These are phyloP conservation scores for Arenaria interpres DNA, from an alignment of 2,113 vertebrate species.

Conservation along the genomic window DNA sequence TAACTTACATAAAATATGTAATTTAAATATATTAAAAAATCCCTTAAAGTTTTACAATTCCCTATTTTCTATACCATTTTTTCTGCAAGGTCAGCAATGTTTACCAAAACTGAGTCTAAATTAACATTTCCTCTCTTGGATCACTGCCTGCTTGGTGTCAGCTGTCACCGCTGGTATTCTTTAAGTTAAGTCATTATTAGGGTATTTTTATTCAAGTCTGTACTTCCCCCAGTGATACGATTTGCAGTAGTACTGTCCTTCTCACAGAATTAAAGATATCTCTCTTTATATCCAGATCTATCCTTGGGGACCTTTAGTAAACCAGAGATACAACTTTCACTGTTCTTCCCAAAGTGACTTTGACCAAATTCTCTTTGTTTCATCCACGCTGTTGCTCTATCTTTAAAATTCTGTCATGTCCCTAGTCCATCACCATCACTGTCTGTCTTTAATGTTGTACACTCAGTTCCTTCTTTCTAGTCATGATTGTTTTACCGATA, in stretches of 20 bases:
- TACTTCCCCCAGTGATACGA: not conserved
- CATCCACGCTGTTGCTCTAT: not conserved
- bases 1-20: not conserved
- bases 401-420: not conserved
- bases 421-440: not conserved
- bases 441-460: not conserved
- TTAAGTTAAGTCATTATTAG: not conserved
- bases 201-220: not conserved
- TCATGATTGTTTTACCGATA: not conserved
- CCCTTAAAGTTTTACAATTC: not conserved
- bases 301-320: not conserved
- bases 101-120: not conserved
- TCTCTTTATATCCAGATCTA: not conserved
- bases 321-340: not conserved
- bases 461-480: not conserved
- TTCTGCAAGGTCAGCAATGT: not conserved
- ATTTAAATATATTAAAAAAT: not conserved
- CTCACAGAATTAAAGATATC: not conserved
- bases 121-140: not conserved
- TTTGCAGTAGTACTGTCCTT: not conserved
- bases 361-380: not conserved
- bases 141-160: constrained; percentile 8
- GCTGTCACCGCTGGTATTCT: not conserved
- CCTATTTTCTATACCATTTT: not conserved
- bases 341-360: not conserved